Evolutionary conservation across 1,140 invertebrate genomes (phyloP).

Genomic region (Camponotus vicinus): DNA sequence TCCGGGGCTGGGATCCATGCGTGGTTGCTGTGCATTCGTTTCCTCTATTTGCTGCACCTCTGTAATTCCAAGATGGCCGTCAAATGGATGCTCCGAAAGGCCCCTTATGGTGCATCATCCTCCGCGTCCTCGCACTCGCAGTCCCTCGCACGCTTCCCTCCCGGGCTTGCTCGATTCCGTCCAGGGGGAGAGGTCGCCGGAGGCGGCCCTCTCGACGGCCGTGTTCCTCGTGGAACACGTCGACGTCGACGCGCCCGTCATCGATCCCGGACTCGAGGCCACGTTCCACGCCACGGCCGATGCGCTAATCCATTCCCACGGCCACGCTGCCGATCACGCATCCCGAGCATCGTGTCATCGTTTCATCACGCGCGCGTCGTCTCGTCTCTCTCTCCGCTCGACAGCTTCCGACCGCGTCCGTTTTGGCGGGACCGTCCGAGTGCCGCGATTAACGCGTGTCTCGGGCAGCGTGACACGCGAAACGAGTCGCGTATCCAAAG

Average conservation of each 20-base stretch:
- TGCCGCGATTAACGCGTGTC: background rate
- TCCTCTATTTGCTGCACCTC: constrained; percentile 72
- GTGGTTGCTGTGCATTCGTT: constrained; percentile 74
- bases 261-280: constrained; percentile 20
- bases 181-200: too few species aligned
- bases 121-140: constrained; percentile 26
- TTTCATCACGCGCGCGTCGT: background rate
- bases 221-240: constrained; percentile 2
- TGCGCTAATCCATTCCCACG: background rate
- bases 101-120: constrained; percentile 77
- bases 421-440: constrained; percentile 15
- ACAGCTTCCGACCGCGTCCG: background rate
- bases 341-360: background rate
- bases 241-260: constrained; percentile 36
- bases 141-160: constrained; percentile 29
- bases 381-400: background rate
- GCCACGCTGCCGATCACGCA: background rate
- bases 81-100: constrained; percentile 70
- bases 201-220: background rate
- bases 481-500: too few species aligned
- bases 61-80: constrained; percentile 82
- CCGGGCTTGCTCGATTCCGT: background rate
- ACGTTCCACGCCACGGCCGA: background rate
- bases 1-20: constrained; percentile 63
- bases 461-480: background rate